phyloP scores from a whole-genome alignment of 2,113 vertebrate genomes.

The Plestiodon gilberti region DNA sequence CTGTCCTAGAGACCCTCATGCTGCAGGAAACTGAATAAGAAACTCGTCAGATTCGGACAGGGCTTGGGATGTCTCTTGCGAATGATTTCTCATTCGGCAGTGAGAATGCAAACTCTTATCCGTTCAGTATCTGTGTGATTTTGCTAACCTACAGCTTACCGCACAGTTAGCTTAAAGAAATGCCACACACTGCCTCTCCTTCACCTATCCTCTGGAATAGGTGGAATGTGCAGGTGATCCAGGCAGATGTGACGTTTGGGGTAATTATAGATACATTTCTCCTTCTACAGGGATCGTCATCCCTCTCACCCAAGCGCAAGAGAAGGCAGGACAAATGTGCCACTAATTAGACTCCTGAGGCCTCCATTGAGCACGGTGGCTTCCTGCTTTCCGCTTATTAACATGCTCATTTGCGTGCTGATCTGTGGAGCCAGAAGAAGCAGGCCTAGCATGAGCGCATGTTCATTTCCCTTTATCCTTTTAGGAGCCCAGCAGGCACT shows the following conservation, averaged over 20 bases:
- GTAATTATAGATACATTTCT: conserved; percentile 16
- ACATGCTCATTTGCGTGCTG: conserved; percentile 3
- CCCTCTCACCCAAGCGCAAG: not conserved
- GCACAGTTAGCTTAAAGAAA: not conserved
- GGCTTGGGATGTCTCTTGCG: not conserved
- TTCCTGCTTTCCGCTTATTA: conserved; percentile 16
- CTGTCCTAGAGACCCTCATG: not conserved
- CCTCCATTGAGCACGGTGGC: not conserved
- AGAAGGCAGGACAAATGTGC: conserved; percentile 3
- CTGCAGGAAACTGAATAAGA: not conserved
- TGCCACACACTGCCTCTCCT: not conserved
- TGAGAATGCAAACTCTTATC: not conserved
- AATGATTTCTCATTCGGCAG: not conserved
- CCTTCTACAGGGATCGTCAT: not conserved
- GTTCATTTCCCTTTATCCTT: not conserved
- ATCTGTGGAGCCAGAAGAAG: not conserved
- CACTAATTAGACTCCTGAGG: conserved; percentile 28
- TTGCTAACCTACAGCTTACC: not conserved
- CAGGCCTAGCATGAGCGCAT: not conserved
- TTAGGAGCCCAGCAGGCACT: not conserved
- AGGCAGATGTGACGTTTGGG: not conserved
- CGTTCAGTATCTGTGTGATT: not conserved
- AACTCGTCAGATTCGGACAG: not conserved
- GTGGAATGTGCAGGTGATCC: not conserved
- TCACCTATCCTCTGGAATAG: not conserved